Evolutionary conservation across 2,113 vertebrate species (phyloP).

Genomic region (Taxidea taxus): DNA sequence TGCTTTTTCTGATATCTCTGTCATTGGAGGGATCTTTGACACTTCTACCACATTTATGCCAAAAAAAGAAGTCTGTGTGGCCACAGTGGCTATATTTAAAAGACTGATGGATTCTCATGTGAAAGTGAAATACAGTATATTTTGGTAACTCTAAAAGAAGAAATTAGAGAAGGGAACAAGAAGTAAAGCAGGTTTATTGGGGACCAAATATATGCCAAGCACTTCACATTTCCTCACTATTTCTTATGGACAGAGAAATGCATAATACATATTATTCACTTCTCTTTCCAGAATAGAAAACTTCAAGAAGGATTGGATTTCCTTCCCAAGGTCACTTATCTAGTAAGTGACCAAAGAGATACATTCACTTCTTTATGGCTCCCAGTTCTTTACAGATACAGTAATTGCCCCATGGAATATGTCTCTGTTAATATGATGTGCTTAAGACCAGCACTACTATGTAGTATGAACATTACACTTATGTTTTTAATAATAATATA

Average conservation of each 20-base stretch:
- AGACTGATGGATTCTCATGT: rapidly evolving
- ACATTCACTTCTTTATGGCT: background rate
- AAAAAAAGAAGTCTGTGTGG: background rate
- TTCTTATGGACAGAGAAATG: background rate
- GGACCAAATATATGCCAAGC: background rate
- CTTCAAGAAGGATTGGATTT: background rate
- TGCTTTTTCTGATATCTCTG: background rate
- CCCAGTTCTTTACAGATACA: background rate
- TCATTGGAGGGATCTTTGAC: background rate
- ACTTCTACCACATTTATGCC: background rate
- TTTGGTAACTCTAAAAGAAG: background rate
- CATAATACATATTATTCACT: background rate
- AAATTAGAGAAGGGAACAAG: background rate
- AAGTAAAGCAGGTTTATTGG: background rate
- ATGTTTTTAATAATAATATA: background rate
- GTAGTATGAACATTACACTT: background rate
- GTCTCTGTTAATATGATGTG: background rate
- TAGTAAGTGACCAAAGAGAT: background rate
- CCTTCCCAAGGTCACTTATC: background rate
- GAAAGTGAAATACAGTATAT: background rate
- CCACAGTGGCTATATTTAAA: background rate
- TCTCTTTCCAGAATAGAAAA: background rate
- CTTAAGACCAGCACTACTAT: background rate
- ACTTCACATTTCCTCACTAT: background rate
- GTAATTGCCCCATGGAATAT: background rate